Percentiles rank a stretch among this genome's conserved stretches.
phyloP scores from a whole-genome alignment of 2,888 invertebrate genomes.

The Glaucopsyche alexis region DNA sequence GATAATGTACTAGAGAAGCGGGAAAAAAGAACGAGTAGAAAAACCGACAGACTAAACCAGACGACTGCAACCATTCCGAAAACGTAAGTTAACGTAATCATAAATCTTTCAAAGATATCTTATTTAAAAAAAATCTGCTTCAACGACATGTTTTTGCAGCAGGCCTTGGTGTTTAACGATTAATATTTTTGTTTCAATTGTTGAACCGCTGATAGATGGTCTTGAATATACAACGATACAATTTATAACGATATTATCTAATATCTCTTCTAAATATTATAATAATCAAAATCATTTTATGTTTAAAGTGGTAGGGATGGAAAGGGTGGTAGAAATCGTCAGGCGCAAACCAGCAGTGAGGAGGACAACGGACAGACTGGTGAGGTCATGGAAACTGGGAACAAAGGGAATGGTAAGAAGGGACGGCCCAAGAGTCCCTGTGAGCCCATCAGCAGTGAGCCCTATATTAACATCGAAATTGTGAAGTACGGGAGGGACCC shows the following conservation, averaged over 20 bases:
- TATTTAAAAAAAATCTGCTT: too few species aligned
- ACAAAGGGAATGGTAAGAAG: conserved; percentile 61
- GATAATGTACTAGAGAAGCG: conserved; percentile 63
- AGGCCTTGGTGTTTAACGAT: too few species aligned
- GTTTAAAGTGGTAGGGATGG: conserved; percentile 63
- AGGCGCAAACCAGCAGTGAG: conserved; percentile 47
- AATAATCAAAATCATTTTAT: neutral
- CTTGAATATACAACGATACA: too few species aligned
- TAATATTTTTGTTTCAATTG: too few species aligned
- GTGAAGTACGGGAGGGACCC: conserved; percentile 85
- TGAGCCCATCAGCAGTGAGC: conserved; percentile 82
- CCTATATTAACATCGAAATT: conserved; percentile 84
- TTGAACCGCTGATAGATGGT: too few species aligned
- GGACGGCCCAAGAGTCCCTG: conserved; percentile 83
- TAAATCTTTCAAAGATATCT: too few species aligned
- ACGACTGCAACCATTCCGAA: conserved; percentile 74
- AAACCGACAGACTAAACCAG: conserved; percentile 73
- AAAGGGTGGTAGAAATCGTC: conserved; percentile 64
- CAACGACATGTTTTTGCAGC: too few species aligned
- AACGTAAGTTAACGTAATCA: conserved; percentile 57
- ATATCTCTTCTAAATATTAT: too few species aligned
- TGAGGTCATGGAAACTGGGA: conserved; percentile 49
- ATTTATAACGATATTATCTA: too few species aligned
- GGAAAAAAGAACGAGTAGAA: conserved; percentile 74
- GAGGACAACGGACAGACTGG: conserved; percentile 43